Conservation (phyloP, 2,888 invertebrate species). For the Graphium colonna region DNA sequence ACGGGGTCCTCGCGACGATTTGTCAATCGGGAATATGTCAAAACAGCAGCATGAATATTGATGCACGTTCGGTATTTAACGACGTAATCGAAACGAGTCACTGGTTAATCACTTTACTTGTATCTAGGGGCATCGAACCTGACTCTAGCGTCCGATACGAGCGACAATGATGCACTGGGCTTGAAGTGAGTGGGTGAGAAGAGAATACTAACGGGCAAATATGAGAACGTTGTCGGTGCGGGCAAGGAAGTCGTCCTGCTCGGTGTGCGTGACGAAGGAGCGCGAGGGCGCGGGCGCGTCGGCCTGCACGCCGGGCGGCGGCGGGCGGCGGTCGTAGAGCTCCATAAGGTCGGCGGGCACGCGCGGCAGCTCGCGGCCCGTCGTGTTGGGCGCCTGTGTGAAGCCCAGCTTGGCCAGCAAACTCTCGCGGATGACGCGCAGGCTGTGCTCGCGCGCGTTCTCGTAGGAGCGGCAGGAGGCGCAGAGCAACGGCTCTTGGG, state of each 20-base stretch:
- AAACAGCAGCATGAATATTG: background rate
- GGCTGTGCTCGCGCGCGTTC: constrained; percentile 80
- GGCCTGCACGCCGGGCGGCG: constrained; percentile 80
- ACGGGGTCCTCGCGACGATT: background rate
- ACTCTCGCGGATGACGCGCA: constrained; percentile 83
- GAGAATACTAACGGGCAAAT: constrained; percentile 83
- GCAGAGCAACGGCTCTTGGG: constrained; percentile 64
- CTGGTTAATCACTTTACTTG: constrained; percentile 14
- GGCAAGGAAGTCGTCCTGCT: constrained; percentile 83
- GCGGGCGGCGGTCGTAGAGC: constrained; percentile 71
- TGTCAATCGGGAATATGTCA: background rate
- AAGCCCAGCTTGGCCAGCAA: constrained; percentile 82
- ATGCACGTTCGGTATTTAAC: background rate
- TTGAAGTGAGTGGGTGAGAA: no score
- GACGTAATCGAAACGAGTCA: constrained; percentile 6
- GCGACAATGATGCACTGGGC: no score
- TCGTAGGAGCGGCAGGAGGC: constrained; percentile 78
- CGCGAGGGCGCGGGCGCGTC: constrained; percentile 78
- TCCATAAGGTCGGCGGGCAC: constrained; percentile 80
- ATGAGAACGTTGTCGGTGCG: constrained; percentile 84
- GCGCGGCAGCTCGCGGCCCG: constrained; percentile 76
- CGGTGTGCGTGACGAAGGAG: constrained; percentile 78
- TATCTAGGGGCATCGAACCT: constrained; percentile 55
- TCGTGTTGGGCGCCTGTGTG: constrained; percentile 82
- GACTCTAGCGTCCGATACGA: constrained; percentile 30